Percentiles rank a stretch among this genome's conserved stretches.
Evolutionary conservation across 2,888 invertebrate species (phyloP).

Genomic region (Nephrotoma flavescens): DNA sequence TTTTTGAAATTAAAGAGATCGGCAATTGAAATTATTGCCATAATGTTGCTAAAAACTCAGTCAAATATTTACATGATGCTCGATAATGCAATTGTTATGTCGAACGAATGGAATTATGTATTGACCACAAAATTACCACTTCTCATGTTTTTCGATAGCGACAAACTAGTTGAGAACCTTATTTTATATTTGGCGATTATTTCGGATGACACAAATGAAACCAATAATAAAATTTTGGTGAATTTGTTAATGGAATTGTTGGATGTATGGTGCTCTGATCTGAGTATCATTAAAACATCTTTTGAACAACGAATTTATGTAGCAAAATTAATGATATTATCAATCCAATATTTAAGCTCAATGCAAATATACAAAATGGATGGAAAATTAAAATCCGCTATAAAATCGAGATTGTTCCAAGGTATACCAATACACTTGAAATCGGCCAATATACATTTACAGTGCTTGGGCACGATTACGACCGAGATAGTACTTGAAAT

Average conservation of each 20-base stretch:
- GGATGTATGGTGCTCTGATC: slow-evolving; percentile 53
- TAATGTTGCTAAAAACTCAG: slow-evolving; percentile 39
- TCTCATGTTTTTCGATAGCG: slow-evolving; percentile 34
- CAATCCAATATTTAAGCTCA: slow-evolving; percentile 32
- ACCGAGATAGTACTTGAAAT: slow-evolving; percentile 47
- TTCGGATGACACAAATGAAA: slow-evolving; percentile 20
- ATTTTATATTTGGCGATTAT: slow-evolving; percentile 41
- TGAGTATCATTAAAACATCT: slow-evolving; percentile 43
- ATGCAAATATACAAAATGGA: slow-evolving; percentile 17
- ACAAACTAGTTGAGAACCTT: slow-evolving; percentile 38
- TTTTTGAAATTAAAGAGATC: slow-evolving; percentile 40
- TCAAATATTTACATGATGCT: slow-evolving; percentile 31
- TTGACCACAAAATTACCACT: slow-evolving; percentile 46
- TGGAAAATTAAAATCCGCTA: slow-evolving; percentile 15
- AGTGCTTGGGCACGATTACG: slow-evolving; percentile 59
- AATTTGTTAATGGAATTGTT: slow-evolving; percentile 40
- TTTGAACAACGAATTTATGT: slow-evolving; percentile 55
- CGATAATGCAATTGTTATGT: slow-evolving; percentile 33
- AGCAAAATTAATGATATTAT: slow-evolving; percentile 47
- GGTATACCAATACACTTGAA: slow-evolving; percentile 59
- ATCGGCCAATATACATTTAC: slow-evolving; percentile 40
- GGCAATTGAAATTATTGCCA: slow-evolving; percentile 41
- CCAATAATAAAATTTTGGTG: slow-evolving; percentile 22
- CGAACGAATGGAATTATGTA: slow-evolving; percentile 49
- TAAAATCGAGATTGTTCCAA: slow-evolving; percentile 36